Base-by-base conservation (phyloP, 2,888 invertebrate genomes). In the Nudaria mundana region DNA sequence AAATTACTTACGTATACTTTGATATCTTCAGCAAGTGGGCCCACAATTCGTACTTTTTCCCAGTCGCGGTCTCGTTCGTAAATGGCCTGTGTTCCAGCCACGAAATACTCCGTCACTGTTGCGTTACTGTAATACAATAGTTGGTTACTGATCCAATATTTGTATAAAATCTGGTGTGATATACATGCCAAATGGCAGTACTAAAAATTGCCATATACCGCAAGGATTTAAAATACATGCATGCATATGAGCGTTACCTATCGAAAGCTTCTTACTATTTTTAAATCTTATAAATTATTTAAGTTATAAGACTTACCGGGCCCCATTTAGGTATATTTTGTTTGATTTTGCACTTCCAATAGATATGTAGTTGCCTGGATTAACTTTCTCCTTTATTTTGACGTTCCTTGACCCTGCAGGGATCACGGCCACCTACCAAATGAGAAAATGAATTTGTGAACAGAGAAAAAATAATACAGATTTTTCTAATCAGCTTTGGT, bases 321-420 rank as follows among this genome's bases (percentile, higher is more conserved):
- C 91, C 46, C 94, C 96, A 70, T 94, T 96, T 44, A 97, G 85
- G 78, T 93, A 95, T 71, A 94, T 94, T 65, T 91, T 91, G 37
- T 92, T 92, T 8, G 91, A 90, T 31, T 91, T 90, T 10, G 92
- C 92, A 51, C 92, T 93, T 42, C 92, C 93, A 34, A 97, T 91
- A n/a, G 95, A 94, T 51, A 97, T 90, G 66, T 93, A 96, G 75
- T 95, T 95, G 53, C 92, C 93, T 1, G 95, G 94, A 55, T 92
- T 92, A 14, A 91, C 91, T 70, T 93, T 90, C 76, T 97, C 97
- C 71, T 93, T 91, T 24, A 96, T 91, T 51, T 91, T 89, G 29
- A 97, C 94, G 72, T 95, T 95, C 44, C 95, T 91, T 0, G 96
- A 94, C 16, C 94, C 94, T 5, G 91, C 91, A 12, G 97, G 97